Conservation (phyloP, 2,113 vertebrate genomes). For the Phalacrocorax carbo region DNA sequence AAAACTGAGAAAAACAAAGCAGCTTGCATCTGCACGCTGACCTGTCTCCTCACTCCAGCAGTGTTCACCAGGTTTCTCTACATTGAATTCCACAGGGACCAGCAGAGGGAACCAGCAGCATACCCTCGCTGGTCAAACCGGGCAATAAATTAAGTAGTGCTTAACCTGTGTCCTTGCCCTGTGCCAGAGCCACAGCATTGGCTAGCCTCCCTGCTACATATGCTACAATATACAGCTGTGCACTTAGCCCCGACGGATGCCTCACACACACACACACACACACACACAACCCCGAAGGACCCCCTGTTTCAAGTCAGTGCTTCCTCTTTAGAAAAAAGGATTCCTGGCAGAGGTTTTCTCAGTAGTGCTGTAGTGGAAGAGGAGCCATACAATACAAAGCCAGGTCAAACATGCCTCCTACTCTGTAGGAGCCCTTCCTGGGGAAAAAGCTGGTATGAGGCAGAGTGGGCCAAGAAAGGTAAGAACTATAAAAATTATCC, state of each 20-base stretch:
- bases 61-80: background rate
- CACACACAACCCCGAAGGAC: background rate
- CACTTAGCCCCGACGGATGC: background rate
- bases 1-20: constrained; percentile 63
- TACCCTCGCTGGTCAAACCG: background rate
- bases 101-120: background rate
- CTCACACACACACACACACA: too few relatives aligned
- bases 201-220: background rate
- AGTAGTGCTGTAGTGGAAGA: background rate
- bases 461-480: background rate
- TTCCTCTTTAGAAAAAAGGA: background rate
- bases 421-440: background rate
- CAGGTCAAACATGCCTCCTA: background rate
- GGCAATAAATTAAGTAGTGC: background rate
- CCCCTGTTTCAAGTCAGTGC: background rate
- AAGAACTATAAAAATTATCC: constrained; percentile 3
- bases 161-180: background rate
- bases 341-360: background rate
- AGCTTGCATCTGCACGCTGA: background rate
- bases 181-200: background rate
- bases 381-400: background rate
- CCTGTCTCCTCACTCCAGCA: background rate
- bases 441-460: background rate
- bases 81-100: background rate
- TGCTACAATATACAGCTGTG: background rate